Evolutionary conservation across 2,113 vertebrate genomes (phyloP).

Genomic region (Gopherus evgoodei): DNA sequence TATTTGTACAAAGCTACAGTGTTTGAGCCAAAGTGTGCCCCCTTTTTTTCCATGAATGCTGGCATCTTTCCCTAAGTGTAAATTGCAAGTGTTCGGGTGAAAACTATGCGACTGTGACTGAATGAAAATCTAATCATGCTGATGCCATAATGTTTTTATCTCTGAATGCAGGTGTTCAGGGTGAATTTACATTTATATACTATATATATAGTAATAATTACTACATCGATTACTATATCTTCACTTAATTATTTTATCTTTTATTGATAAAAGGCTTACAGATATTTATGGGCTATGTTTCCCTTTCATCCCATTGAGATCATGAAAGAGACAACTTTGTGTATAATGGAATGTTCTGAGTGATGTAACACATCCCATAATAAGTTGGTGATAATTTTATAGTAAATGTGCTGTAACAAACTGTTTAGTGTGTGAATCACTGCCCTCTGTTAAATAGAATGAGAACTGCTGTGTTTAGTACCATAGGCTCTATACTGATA

Average conservation of each 20-base stretch:
- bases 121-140: constrained; percentile 37
- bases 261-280: not conserved
- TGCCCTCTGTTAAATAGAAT: not conserved
- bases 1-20: constrained; percentile 13
- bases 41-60: constrained; percentile 25
- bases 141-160: constrained; percentile 56
- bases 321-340: not conserved
- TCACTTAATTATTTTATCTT: not conserved
- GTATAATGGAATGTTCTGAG: not conserved
- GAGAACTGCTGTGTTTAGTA: not conserved
- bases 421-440: not conserved
- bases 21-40: constrained; percentile 7
- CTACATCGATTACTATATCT: fast-evolving
- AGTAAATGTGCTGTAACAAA: not conserved
- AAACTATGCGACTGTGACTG: constrained; percentile 62
- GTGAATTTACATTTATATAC: constrained; percentile 33
- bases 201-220: not conserved
- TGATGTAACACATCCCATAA: not conserved
- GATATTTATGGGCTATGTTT: not conserved
- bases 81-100: constrained; percentile 44
- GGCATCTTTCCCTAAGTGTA: not conserved
- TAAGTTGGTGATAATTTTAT: not conserved
- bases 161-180: constrained; percentile 21
- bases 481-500: not conserved
- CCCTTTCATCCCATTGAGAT: not conserved